Evolutionary conservation across 2,113 vertebrate genomes (phyloP).

Genomic region (Ctenomys sociabilis): DNA sequence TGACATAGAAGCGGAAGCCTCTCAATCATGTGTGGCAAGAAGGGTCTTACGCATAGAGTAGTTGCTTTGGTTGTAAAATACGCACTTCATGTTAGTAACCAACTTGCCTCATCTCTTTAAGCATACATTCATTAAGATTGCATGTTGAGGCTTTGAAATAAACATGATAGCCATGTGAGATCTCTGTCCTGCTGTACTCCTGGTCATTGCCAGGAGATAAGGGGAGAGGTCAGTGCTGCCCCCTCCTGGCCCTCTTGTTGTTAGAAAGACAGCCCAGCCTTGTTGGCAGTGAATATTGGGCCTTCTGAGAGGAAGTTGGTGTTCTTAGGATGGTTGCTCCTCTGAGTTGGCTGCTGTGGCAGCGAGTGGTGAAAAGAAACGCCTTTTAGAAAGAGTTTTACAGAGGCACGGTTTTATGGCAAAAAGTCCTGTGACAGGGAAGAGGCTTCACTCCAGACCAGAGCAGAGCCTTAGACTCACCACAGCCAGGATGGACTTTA

Average conservation of each 20-base stretch:
- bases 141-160: not conserved
- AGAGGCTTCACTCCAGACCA: not conserved
- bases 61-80: slow-evolving; percentile 35
- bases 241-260: not conserved
- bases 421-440: not conserved
- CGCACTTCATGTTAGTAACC: not conserved
- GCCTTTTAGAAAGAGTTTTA: not conserved
- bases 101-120: not conserved
- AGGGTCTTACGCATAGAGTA: not conserved
- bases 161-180: not conserved
- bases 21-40: not conserved
- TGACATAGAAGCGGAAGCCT: not conserved
- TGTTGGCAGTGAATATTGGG: not conserved
- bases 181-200: not conserved
- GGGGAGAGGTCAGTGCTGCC: not conserved
- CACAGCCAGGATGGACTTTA: not conserved
- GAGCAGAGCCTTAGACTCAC: not conserved
- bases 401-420: not conserved
- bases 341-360: not conserved
- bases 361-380: not conserved
- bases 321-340: slow-evolving; percentile 5
- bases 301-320: not conserved
- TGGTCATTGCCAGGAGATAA: not conserved
- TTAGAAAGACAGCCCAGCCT: not conserved
- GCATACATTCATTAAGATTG: not conserved